A percentile compares a stretch with the other conserved stretches of the same genome.
Evolutionary conservation across 2,113 vertebrate species (phyloP).

Genomic region (Aphyosemion australe): DNA sequence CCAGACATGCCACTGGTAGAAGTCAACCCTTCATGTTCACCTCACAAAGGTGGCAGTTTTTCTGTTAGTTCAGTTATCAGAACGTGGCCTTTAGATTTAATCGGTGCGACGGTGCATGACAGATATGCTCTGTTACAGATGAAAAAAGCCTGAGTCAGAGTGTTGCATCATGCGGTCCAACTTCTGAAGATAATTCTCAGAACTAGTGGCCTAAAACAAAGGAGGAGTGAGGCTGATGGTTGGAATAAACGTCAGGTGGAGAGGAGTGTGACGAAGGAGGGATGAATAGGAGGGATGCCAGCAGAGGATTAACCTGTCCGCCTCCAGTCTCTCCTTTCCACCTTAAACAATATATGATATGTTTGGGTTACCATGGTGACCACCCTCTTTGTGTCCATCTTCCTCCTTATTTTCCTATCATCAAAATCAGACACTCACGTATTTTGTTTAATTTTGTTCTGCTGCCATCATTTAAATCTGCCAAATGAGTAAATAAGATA

Average conservation of each 20-base stretch:
- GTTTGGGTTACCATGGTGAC: conserved; percentile 36
- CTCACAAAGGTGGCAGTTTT: no score
- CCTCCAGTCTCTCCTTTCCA: conserved; percentile 58
- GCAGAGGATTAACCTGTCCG: conserved; percentile 72
- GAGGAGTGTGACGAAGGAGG: conserved; percentile 43
- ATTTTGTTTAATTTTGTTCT: background rate
- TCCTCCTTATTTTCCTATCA: background rate
- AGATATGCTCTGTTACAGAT: no score
- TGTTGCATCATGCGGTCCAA: background rate
- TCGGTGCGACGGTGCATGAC: no score
- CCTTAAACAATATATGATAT: conserved; percentile 48
- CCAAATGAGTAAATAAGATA: conserved; percentile 8
- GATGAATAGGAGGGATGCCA: conserved; percentile 56
- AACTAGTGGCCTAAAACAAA: background rate
- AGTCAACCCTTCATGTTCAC: no score
- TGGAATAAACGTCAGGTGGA: conserved; percentile 26
- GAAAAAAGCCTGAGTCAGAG: background rate
- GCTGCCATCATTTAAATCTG: background rate
- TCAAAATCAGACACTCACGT: background rate
- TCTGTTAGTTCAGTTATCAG: no score
- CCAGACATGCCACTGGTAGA: no score
- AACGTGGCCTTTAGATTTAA: no score
- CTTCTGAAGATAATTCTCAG: background rate
- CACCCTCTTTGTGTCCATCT: background rate
- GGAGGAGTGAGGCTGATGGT: background rate